phyloP scores from a whole-genome alignment of 2,888 invertebrate species.

The Xylota sylvarum region DNA sequence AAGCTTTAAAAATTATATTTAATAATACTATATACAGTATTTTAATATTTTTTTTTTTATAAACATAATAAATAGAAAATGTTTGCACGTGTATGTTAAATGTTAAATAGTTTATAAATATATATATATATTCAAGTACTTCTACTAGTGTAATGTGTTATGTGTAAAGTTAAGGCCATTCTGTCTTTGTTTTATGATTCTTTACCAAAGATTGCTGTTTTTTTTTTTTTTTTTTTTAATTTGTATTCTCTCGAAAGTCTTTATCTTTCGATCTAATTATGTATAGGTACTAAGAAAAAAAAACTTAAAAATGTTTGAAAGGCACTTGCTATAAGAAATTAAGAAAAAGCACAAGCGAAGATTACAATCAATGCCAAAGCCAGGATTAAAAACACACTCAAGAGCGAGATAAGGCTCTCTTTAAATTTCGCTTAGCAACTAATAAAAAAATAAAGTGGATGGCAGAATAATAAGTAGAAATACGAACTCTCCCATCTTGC shows the following conservation, averaged over 20 bases:
- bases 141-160: slow-evolving; percentile 59
- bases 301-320: slow-evolving; percentile 58
- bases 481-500: not conserved
- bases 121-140: slow-evolving; percentile 58
- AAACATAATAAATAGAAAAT: slow-evolving; percentile 65
- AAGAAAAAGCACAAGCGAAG: slow-evolving; percentile 68
- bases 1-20: slow-evolving; percentile 58
- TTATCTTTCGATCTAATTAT: slow-evolving; percentile 53
- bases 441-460: slow-evolving; percentile 12
- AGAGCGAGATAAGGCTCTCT: not conserved
- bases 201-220: slow-evolving; percentile 55
- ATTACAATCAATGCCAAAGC: slow-evolving; percentile 64
- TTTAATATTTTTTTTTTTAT: slow-evolving; percentile 23
- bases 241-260: slow-evolving; percentile 46
- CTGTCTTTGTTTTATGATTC: slow-evolving; percentile 69
- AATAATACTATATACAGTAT: slow-evolving; percentile 69
- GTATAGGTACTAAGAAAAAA: slow-evolving; percentile 22
- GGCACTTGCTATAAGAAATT: slow-evolving; percentile 72
- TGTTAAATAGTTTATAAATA: slow-evolving; percentile 71
- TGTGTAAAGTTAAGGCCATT: slow-evolving; percentile 77
- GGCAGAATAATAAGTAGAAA: slow-evolving; percentile 19
- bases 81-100: slow-evolving; percentile 55
- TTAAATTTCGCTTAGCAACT: slow-evolving; percentile 57
- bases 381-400: slow-evolving; percentile 49
- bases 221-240: slow-evolving; percentile 44